Evolutionary conservation across 2,797 vertebrate species (phyloP), one percentile per base, ranked within the genome.

Genomic region (Amblyraja radiata): DNA sequence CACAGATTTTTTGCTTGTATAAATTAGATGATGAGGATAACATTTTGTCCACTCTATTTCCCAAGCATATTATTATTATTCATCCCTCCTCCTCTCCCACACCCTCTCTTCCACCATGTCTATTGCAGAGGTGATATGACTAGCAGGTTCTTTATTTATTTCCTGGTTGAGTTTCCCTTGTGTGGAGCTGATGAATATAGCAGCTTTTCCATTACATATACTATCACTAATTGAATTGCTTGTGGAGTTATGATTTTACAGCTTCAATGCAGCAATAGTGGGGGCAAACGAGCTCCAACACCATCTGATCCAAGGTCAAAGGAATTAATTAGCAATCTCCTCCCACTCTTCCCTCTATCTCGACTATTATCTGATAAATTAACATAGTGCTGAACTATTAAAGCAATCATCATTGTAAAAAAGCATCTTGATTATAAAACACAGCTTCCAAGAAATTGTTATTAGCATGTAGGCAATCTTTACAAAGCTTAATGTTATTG

Each of bases 301-400:
- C 36, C 68, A 76, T 92, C 90, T 54, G 68, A 76, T 76, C 71
- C 90, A 76, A 92, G 32, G 68, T 74, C 39, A 92, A 54, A 92
- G 54, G 71, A 54, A 76, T 91, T 46, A 11, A 74, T 74, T 76
- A 54, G 63, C 84, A 65, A 0, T 68, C 84, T 68, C n/a, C 84
- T 88, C 61, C n/a, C 84, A 23, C 16, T 88, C 63, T 68, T 88
- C n/a, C 28, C 58, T 63, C 84, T 7, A 65, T 88, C 61, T 88
- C 16, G 7, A 68, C 63, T 21, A 23, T 88, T 88, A 36, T 88
- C 84, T 68, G 63, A 68, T 36, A 32, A 68, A 88, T 88, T 36
- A 88, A 68, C 63, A 32, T 84, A n/a, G 63, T 36, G 84, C 61
- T 88, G 61, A 88, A 88, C 84, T 36, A 68, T 68, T 88, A 36